Evolutionary conservation across 2,113 vertebrate species (phyloP).

Genomic region (Suricata suricatta): DNA sequence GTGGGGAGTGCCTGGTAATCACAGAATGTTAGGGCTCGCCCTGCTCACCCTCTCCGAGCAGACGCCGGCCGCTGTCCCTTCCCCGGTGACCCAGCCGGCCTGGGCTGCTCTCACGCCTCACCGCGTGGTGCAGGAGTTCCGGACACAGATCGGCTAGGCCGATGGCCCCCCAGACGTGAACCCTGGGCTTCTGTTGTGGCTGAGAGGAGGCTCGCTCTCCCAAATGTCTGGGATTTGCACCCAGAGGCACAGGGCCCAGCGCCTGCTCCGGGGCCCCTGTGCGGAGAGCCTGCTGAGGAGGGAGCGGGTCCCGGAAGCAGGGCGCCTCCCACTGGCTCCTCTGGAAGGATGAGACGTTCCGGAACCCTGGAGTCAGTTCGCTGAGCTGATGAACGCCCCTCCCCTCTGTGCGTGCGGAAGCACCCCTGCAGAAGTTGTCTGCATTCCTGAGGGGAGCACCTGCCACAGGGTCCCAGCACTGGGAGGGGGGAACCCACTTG

Average conservation of each 20-base stretch:
- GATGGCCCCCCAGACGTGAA: no score
- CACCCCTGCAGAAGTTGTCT: background rate
- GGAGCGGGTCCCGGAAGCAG: fast-evolving
- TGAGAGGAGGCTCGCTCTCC: background rate
- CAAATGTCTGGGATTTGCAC: background rate
- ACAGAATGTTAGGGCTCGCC: fast-evolving
- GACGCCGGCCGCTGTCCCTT: no score
- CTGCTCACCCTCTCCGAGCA: fast-evolving
- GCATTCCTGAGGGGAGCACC: background rate
- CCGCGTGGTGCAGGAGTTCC: background rate
- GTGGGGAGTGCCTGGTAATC: fast-evolving
- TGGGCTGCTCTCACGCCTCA: background rate
- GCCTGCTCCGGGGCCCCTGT: background rate
- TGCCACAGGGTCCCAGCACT: background rate
- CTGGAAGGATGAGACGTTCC: no score
- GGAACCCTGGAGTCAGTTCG: background rate
- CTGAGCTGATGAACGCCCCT: fast-evolving
- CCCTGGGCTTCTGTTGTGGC: fast-evolving
- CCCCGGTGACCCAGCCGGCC: background rate
- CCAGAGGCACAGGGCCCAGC: fast-evolving
- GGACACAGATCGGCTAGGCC: background rate
- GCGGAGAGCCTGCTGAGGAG: background rate
- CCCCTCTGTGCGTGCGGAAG: background rate
- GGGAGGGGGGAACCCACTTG: background rate
- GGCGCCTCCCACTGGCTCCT: background rate